Conservation (phyloP, 1,140 invertebrate species). For the Araneus ventricosus region DNA sequence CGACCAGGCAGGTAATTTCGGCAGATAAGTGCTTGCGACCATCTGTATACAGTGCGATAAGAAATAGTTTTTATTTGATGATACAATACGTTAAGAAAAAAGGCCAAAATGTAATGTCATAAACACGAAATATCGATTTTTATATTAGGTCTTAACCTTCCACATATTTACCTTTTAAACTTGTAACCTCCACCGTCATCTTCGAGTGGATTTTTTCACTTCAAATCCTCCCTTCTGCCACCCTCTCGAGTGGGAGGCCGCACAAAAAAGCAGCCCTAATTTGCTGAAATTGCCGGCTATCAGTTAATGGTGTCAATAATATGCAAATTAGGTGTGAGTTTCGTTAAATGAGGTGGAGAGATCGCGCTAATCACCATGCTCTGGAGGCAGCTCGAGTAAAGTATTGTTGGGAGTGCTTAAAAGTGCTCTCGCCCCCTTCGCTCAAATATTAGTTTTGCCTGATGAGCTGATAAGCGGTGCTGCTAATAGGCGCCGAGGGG, state of each 20-base stretch:
- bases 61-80: neutral
- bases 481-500: constrained; percentile 37
- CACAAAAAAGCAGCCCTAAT: constrained; percentile 22
- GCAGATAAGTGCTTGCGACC: neutral
- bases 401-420: constrained; percentile 9
- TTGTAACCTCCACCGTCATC: constrained; percentile 6
- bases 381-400: neutral
- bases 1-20: neutral
- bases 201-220: neutral
- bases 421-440: neutral
- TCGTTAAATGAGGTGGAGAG: constrained; percentile 58
- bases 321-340: constrained; percentile 59
- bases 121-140: constrained; percentile 44
- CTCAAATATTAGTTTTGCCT: neutral
- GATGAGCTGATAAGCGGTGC: constrained; percentile 26
- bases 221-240: neutral
- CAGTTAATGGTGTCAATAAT: constrained; percentile 60
- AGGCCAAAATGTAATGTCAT: neutral
- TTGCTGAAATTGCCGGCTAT: constrained; percentile 46
- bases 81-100: neutral
- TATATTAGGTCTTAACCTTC: constrained; percentile 36
- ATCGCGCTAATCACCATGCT: neutral
- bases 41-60: neutral
- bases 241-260: neutral
- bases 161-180: constrained; percentile 29